Evolutionary conservation across 2,113 vertebrate genomes (phyloP).

Genomic region (Coreoperca whiteheadi): DNA sequence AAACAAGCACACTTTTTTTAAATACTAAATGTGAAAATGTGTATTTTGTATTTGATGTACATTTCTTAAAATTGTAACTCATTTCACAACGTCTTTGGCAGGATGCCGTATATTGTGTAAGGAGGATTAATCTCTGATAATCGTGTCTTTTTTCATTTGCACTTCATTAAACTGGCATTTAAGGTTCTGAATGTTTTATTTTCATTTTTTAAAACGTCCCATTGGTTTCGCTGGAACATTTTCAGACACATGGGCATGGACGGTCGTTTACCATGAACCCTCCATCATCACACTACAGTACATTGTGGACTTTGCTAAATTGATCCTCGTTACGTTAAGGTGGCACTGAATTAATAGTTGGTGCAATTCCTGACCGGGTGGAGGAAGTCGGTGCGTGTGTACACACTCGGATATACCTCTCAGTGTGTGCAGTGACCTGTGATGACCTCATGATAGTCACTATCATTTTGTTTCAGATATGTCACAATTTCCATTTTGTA

Average conservation of each 20-base stretch:
- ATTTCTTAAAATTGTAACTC: neutral
- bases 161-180: slow-evolving; percentile 53
- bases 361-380: neutral
- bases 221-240: neutral
- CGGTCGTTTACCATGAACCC: neutral
- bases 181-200: neutral
- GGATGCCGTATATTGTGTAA: neutral
- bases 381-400: neutral
- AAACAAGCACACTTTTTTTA: neutral
- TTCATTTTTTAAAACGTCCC: neutral
- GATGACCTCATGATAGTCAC: neutral
- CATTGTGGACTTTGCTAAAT: neutral
- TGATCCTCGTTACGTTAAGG: neutral
- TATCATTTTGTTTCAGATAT: neutral
- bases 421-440: neutral
- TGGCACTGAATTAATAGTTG: neutral
- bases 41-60: neutral
- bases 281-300: neutral
- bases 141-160: slow-evolving; percentile 29
- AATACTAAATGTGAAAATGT: neutral
- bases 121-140: neutral
- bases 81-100: neutral
- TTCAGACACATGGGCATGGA: neutral
- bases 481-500: neutral
- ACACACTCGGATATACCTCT: neutral